Conservation (phyloP, 2,888 invertebrate genomes). For the Stegana nigrithorax region DNA sequence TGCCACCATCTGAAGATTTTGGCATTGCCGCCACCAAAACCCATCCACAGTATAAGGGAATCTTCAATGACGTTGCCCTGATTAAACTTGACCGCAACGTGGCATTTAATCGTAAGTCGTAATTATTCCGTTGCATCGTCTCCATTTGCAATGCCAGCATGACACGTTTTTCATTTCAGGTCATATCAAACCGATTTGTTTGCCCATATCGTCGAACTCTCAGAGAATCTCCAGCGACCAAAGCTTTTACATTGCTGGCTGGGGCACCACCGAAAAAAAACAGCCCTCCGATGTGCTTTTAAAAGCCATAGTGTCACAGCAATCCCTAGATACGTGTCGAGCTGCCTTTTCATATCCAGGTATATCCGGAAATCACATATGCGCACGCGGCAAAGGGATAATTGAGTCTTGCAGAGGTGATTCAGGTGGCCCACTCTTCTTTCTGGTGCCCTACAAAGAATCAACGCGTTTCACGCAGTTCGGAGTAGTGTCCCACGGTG, state of each 20-base stretch:
- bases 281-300: conserved; percentile 41
- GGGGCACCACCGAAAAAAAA: conserved; percentile 56
- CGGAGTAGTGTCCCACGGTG: conserved; percentile 76
- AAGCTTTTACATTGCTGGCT: conserved; percentile 54
- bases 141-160: too few species aligned
- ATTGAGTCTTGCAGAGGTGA: conserved; percentile 55
- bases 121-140: too few species aligned
- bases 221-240: conserved; percentile 29
- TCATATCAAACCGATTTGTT: conserved; percentile 59
- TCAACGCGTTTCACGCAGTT: conserved; percentile 54
- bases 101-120: conserved; percentile 45
- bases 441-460: conserved; percentile 38
- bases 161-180: conserved; percentile 13
- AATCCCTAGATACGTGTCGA: conserved; percentile 42
- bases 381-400: conserved; percentile 52
- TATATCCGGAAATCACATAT: conserved; percentile 52
- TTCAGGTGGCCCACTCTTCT: conserved; percentile 59
- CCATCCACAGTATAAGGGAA: conserved; percentile 71
- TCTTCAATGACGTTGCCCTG: conserved; percentile 73
- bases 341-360: conserved; percentile 37
- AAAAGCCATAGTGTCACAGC: conserved; percentile 45
- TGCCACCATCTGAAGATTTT: conserved; percentile 66
- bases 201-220: conserved; percentile 50
- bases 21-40: conserved; percentile 62
- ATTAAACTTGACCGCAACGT: conserved; percentile 66